Percentiles rank a stretch among this genome's conserved stretches.
phyloP scores from a whole-genome alignment of 2,888 invertebrate genomes.

The Tryphoninae sp. region DNA sequence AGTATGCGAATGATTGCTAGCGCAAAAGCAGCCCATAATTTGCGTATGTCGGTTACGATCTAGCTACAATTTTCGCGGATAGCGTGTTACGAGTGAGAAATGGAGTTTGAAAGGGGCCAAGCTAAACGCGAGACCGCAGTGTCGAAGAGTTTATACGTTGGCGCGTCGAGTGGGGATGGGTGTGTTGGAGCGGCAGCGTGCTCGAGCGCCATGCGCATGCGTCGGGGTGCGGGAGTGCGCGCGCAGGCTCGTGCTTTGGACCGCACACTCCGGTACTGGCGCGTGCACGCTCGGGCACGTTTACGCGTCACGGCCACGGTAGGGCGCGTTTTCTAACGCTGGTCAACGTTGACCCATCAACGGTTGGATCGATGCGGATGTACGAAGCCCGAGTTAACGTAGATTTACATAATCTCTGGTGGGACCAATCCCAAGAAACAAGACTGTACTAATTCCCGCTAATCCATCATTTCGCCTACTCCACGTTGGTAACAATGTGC shows the following conservation, averaged over 20 bases:
- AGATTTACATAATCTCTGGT: conserved; percentile 68
- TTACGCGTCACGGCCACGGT: conserved; percentile 14
- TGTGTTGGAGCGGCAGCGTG: background rate
- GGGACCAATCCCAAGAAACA: conserved; percentile 67
- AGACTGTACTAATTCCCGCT: conserved; percentile 60
- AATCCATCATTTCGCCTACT: conserved; percentile 56
- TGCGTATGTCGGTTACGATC: conserved; percentile 42
- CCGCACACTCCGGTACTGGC: no score
- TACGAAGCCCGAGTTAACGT: conserved; percentile 58
- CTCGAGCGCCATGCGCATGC: no score
- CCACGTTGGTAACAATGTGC: conserved; percentile 1
- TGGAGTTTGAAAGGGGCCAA: conserved; percentile 5
- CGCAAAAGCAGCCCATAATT: conserved; percentile 42
- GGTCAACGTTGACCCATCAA: conserved; percentile 55
- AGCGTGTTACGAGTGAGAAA: conserved; percentile 27
- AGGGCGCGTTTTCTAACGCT: conserved; percentile 23
- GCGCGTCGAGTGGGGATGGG: background rate
- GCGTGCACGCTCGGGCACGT: no score
- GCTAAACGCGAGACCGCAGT: background rate
- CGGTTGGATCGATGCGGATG: conserved; percentile 45
- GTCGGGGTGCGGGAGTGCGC: no score
- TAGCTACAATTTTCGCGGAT: conserved; percentile 38
- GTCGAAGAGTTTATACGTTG: background rate
- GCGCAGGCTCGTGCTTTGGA: no score
- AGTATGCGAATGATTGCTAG: conserved; percentile 40